Evolutionary conservation across 2,888 invertebrate genomes (phyloP).

Genomic region (Timandra comae): DNA sequence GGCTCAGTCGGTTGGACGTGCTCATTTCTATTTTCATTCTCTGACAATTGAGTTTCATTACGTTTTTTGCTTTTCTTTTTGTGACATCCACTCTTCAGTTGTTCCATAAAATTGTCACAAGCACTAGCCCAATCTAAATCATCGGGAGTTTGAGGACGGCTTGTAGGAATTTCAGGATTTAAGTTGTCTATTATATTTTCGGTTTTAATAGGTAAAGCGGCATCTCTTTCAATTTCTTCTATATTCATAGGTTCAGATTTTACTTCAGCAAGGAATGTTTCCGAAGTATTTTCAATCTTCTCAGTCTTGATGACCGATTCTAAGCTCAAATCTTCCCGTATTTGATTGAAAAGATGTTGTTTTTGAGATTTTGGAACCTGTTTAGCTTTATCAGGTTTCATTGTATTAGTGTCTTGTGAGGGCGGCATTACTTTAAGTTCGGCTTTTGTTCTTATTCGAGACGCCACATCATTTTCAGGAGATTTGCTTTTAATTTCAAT

Average conservation of each 20-base stretch:
- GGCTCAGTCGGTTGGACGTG: slow-evolving; percentile 17
- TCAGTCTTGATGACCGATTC: slow-evolving; percentile 80
- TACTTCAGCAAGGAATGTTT: slow-evolving; percentile 72
- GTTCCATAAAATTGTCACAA: slow-evolving; percentile 87
- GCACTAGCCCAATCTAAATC: slow-evolving; percentile 80
- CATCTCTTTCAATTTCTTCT: slow-evolving; percentile 79
- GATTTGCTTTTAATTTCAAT: slow-evolving; percentile 51
- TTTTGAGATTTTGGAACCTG: slow-evolving; percentile 61
- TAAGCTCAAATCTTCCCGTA: slow-evolving; percentile 59
- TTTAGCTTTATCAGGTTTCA: slow-evolving; percentile 39
- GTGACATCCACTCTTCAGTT: slow-evolving; percentile 78
- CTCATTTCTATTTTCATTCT: slow-evolving; percentile 20
- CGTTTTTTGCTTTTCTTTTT: slow-evolving; percentile 77
- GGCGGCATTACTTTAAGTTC: slow-evolving; percentile 82
- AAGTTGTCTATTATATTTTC: slow-evolving; percentile 43
- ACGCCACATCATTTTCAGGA: slow-evolving; percentile 76
- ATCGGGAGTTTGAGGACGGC: slow-evolving; percentile 27
- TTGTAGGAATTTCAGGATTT: slow-evolving; percentile 26
- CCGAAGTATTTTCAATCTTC: slow-evolving; percentile 78
- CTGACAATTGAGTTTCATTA: slow-evolving; percentile 40
- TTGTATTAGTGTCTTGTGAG: slow-evolving; percentile 43
- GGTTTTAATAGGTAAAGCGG: slow-evolving; percentile 60
- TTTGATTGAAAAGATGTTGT: slow-evolving; percentile 68
- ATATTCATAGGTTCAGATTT: slow-evolving; percentile 82
- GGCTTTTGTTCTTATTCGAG: slow-evolving; percentile 90